These are phyloP conservation scores for Lasioglossum albipes DNA, from an alignment of 1,140 invertebrate species.

Conservation along the genomic window DNA sequence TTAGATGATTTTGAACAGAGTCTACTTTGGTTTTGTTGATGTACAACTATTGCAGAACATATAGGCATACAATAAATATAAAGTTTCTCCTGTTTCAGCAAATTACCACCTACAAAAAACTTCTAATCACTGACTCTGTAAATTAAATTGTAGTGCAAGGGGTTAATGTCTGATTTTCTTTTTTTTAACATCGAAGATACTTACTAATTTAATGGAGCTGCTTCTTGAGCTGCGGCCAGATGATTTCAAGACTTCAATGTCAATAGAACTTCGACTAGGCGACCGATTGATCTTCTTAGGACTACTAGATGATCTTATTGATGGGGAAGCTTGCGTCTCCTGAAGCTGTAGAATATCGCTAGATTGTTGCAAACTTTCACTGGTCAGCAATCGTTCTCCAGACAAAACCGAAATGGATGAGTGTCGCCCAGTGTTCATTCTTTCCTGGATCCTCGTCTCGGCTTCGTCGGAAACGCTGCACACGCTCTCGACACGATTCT, in stretches of 20 bases:
- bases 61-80: no score
- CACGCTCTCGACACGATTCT: conserved; percentile 29
- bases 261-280: conserved; percentile 25
- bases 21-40: no score
- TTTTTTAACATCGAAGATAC: background rate
- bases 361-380: conserved; percentile 10
- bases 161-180: no score
- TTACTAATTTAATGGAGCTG: conserved; percentile 43
- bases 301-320: background rate
- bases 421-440: background rate
- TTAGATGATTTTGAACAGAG: no score
- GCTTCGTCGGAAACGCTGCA: conserved; percentile 25
- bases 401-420: conserved; percentile 20
- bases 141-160: no score
- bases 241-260: conserved; percentile 28
- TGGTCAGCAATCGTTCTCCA: conserved; percentile 5
- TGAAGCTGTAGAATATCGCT: conserved; percentile 10
- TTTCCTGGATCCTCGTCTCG: background rate
- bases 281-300: conserved; percentile 18
- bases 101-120: no score
- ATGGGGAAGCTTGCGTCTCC: background rate
- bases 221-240: conserved; percentile 22
- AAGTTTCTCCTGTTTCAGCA: no score
- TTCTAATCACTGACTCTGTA: no score
- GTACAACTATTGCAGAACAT: no score